These are phyloP conservation scores for Crocidura indochinensis DNA, from an alignment of 2,797 vertebrate species.

Conservation along the genomic window DNA sequence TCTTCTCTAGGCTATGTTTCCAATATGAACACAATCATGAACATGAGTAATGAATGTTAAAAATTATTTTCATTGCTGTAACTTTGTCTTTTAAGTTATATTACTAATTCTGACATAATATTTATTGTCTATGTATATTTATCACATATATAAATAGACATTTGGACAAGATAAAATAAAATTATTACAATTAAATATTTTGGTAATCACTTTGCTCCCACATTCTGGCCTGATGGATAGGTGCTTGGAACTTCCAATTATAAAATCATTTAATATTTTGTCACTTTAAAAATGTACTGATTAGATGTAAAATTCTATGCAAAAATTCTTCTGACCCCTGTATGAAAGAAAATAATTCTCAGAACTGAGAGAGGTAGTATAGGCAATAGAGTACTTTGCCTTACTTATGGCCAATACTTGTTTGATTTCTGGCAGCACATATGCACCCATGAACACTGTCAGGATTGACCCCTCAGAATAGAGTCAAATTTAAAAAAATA, in stretches of 20 bases:
- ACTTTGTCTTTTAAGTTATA: constrained; percentile 50
- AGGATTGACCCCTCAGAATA: too few species aligned
- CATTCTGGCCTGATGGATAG: constrained; percentile 21
- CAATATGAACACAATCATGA: constrained; percentile 23
- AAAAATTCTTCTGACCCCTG: constrained; percentile 49
- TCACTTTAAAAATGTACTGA: constrained; percentile 62
- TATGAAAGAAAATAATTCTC: neutral
- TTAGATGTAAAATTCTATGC: constrained; percentile 68
- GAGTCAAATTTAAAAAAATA: too few species aligned
- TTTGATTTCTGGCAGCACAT: too few species aligned
- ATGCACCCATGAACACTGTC: too few species aligned
- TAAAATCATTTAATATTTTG: constrained; percentile 54
- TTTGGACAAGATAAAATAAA: constrained; percentile 56
- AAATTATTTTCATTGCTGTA: neutral
- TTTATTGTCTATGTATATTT: neutral
- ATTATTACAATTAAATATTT: constrained; percentile 45
- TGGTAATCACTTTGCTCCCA: constrained; percentile 48
- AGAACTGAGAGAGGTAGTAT: too few species aligned
- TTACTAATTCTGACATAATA: neutral
- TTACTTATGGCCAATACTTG: too few species aligned
- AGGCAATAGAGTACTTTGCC: too few species aligned
- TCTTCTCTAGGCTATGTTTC: constrained; percentile 32
- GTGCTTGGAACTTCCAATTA: constrained; percentile 51
- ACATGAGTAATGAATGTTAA: constrained; percentile 54
- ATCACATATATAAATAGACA: neutral